Conservation (phyloP, 1,140 invertebrate species). For the Zaprionus ghesquierei region DNA sequence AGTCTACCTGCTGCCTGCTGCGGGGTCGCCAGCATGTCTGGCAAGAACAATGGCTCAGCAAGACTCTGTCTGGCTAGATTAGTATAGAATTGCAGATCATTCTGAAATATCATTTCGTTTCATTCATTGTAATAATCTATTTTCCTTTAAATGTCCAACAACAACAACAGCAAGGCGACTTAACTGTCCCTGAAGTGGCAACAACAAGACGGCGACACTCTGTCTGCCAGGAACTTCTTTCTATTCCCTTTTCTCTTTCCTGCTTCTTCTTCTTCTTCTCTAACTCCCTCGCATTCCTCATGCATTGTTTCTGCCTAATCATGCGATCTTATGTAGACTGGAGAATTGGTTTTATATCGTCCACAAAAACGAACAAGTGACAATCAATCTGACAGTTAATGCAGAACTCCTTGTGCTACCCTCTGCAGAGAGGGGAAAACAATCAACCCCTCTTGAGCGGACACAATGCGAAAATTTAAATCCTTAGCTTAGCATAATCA, state of each 20-base stretch:
- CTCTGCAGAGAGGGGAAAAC: constrained; percentile 36
- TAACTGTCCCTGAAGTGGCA: constrained; percentile 23
- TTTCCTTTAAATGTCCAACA: constrained; percentile 75
- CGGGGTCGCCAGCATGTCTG: constrained; percentile 73
- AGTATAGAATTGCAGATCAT: constrained; percentile 80
- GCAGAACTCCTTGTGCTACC: constrained; percentile 7
- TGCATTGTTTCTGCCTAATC: constrained; percentile 43
- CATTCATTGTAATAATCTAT: constrained; percentile 78
- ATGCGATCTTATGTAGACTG: constrained; percentile 39
- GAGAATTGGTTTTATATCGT: constrained; percentile 34
- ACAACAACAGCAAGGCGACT: constrained; percentile 38
- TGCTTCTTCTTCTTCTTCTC: neutral
- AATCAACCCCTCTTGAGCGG: constrained; percentile 73
- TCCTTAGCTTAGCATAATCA: constrained; percentile 76
- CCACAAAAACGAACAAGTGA: constrained; percentile 18
- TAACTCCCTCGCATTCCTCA: neutral
- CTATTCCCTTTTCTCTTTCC: neutral
- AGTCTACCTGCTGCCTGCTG: constrained; percentile 38
- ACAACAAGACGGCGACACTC: constrained; percentile 57
- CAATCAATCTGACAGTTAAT: constrained; percentile 17
- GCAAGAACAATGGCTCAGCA: constrained; percentile 53
- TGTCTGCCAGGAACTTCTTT: constrained; percentile 62
- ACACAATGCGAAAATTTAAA: constrained; percentile 70
- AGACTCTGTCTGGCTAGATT: constrained; percentile 54
- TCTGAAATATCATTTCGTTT: constrained; percentile 80